Evolutionary conservation across 2,113 vertebrate genomes (phyloP).

Genomic region (Pimephales promelas): DNA sequence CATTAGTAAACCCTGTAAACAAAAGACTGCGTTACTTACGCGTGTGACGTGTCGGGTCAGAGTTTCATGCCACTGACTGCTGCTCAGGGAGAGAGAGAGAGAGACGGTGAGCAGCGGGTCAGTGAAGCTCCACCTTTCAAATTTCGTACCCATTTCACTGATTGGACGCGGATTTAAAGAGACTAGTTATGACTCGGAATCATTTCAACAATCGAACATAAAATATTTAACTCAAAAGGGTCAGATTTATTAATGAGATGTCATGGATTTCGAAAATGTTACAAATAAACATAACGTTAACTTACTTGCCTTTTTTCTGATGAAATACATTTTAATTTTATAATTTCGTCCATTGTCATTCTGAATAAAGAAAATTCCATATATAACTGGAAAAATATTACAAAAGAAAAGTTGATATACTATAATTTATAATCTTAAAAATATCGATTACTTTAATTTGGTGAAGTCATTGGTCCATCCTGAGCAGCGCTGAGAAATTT

Average conservation of each 20-base stretch:
- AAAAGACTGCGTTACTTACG: background rate
- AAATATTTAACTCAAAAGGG: background rate
- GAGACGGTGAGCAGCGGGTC: background rate
- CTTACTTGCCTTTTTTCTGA: no score
- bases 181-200: background rate
- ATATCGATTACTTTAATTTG: no score
- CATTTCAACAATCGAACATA: background rate
- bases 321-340: background rate
- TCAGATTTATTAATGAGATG: background rate
- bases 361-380: background rate
- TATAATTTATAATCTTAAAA: background rate
- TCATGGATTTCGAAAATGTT: background rate
- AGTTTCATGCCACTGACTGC: background rate
- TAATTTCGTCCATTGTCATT: background rate
- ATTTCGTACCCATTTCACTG: slow-evolving; percentile 45
- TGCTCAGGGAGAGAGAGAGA: slow-evolving; percentile 1
- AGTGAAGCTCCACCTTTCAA: slow-evolving; percentile 51
- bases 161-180: slow-evolving; percentile 51
- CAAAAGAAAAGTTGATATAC: no score
- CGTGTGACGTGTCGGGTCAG: background rate
- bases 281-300: background rate
- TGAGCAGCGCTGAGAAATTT: no score
- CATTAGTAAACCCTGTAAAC: background rate
- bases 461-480: no score
- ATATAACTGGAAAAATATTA: background rate